Evolutionary conservation across 1,140 invertebrate species (phyloP).

Genomic region (Diachasmimorpha longicaudata): DNA sequence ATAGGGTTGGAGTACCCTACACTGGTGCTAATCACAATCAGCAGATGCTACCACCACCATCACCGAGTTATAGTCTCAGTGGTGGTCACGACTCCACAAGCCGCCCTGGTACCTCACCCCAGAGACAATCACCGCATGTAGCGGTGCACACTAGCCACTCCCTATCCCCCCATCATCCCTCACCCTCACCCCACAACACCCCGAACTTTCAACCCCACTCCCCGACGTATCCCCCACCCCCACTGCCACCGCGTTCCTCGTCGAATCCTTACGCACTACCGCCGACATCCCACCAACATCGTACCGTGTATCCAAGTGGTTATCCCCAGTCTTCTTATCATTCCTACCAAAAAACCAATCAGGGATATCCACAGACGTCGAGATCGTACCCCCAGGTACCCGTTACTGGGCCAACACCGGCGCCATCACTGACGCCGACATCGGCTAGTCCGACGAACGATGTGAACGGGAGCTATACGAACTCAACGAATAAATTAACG

Average conservation of each 20-base stretch:
- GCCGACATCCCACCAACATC: slow-evolving; percentile 47
- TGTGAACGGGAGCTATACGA: slow-evolving; percentile 29
- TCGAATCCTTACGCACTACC: slow-evolving; percentile 43
- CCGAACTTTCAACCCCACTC: slow-evolving; percentile 51
- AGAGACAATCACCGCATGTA: slow-evolving; percentile 49
- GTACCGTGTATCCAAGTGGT: slow-evolving; percentile 39
- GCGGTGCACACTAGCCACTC: slow-evolving; percentile 33
- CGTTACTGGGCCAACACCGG: slow-evolving; percentile 18
- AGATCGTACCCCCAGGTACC: slow-evolving; percentile 32
- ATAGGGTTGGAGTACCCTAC: slow-evolving; percentile 33
- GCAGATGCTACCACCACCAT: slow-evolving; percentile 44
- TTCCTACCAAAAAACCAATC: slow-evolving; percentile 52
- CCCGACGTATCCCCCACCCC: slow-evolving; percentile 52
- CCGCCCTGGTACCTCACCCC: slow-evolving; percentile 42
- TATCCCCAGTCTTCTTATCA: slow-evolving; percentile 55
- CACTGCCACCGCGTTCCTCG: slow-evolving; percentile 23
- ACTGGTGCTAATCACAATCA: slow-evolving; percentile 35
- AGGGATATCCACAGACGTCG: slow-evolving; percentile 35
- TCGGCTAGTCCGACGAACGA: slow-evolving; percentile 18
- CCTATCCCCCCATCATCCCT: slow-evolving; percentile 43
- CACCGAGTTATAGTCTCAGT: slow-evolving; percentile 39
- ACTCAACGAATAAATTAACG: slow-evolving; percentile 33
- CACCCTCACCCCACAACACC: slow-evolving; percentile 43
- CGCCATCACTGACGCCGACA: not conserved
- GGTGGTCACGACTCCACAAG: slow-evolving; percentile 38